These are phyloP conservation scores for Iguana delicatissima DNA, from an alignment of 2,797 vertebrate genomes.

Conservation along the genomic window DNA sequence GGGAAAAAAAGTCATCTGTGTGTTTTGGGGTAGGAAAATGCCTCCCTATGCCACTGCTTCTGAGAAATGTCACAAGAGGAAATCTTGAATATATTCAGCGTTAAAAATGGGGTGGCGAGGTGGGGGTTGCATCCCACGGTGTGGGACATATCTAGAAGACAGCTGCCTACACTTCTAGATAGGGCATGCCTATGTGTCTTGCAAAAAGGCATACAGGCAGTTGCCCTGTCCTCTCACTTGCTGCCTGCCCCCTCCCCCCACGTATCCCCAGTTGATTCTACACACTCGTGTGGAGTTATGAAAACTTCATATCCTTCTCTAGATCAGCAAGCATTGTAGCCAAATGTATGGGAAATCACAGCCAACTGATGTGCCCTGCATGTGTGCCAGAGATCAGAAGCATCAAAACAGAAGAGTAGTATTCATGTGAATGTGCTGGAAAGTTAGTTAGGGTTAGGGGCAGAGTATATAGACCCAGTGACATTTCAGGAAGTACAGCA, in stretches of 20 bases:
- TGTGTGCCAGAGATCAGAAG: not conserved
- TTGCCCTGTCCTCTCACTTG: no score
- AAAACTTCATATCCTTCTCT: not conserved
- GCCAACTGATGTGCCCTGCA: not conserved
- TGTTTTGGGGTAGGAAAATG: not conserved
- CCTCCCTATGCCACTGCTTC: not conserved
- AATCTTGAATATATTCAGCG: conserved; percentile 1
- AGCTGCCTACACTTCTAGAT: not conserved
- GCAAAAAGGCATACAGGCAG: no score
- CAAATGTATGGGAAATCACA: not conserved
- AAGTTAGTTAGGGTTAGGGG: not conserved
- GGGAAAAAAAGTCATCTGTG: not conserved
- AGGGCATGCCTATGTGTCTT: no score
- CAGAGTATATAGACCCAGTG: not conserved
- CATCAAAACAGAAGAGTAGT: not conserved
- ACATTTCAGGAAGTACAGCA: not conserved
- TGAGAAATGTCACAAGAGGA: not conserved
- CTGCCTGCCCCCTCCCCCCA: not conserved
- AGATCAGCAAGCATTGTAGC: not conserved
- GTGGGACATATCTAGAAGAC: not conserved
- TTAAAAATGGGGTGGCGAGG: not conserved
- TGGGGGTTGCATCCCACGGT: not conserved
- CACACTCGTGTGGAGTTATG: not conserved
- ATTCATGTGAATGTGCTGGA: not conserved
- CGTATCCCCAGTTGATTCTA: not conserved